A percentile compares a stretch with the other conserved stretches of the same genome.
phyloP scores from a whole-genome alignment of 2,797 vertebrate genomes.

The Falco biarmicus region DNA sequence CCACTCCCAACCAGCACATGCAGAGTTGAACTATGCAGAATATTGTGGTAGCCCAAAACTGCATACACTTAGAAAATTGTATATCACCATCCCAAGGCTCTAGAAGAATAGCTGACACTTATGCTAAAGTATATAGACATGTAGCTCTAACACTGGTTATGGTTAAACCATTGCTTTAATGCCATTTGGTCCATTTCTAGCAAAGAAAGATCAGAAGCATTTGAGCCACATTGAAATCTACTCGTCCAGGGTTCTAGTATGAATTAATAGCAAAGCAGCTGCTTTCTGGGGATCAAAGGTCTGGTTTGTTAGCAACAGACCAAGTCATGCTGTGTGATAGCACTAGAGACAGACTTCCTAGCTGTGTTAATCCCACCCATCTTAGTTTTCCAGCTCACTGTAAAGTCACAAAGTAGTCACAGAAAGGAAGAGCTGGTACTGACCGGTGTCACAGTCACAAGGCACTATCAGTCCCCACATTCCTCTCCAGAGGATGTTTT shows the following conservation, averaged over 20 bases:
- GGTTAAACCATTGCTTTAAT: not conserved
- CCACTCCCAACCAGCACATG: not conserved
- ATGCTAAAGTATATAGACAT: not conserved
- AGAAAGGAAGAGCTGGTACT: not conserved
- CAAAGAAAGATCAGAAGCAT: not conserved
- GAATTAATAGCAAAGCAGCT: not conserved
- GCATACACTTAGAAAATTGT: not conserved
- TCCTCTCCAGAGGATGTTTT: not conserved
- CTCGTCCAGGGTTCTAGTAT: not conserved
- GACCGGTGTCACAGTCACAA: not conserved
- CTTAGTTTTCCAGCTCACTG: not conserved
- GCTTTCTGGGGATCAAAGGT: not conserved
- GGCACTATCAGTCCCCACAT: not conserved
- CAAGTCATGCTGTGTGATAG: rapidly evolving
- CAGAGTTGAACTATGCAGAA: not conserved
- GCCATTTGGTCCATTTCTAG: not conserved
- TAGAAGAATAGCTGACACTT: not conserved
- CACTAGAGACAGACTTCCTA: not conserved
- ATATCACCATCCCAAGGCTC: not conserved
- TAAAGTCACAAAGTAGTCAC: not conserved
- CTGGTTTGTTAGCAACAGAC: not conserved
- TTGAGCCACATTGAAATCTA: not conserved
- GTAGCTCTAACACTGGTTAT: not conserved
- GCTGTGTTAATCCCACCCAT: not conserved
- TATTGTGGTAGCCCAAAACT: not conserved